Conservation (phyloP, 2,113 vertebrate genomes). For the Edolisoma coerulescens region DNA sequence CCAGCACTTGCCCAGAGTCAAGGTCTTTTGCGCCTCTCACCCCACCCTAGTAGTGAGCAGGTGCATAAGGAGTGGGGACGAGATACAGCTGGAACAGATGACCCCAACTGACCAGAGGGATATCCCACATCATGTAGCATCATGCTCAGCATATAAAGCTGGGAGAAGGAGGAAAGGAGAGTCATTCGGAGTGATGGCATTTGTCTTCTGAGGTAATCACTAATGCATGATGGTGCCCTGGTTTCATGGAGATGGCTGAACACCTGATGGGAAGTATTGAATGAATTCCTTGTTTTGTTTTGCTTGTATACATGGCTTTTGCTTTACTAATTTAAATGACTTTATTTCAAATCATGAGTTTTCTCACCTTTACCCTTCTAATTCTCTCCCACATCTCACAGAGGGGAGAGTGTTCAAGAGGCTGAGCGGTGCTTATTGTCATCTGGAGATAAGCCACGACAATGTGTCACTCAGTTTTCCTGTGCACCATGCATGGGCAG, state of each 20-base stretch:
- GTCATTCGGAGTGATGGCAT: accelerated
- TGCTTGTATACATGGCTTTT: background rate
- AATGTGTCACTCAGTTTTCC: background rate
- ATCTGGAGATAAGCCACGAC: background rate
- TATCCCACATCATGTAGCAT: background rate
- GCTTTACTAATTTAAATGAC: background rate
- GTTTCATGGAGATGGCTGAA: background rate
- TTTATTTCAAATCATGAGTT: background rate
- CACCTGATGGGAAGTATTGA: background rate
- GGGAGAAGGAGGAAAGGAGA: background rate
- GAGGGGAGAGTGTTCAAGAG: background rate
- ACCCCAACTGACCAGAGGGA: no score
- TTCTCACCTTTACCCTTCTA: background rate
- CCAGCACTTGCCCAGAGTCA: background rate
- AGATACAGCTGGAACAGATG: accelerated
- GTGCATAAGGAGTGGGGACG: background rate
- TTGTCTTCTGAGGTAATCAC: background rate
- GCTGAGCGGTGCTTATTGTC: background rate
- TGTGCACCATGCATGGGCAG: background rate
- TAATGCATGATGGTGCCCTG: accelerated
- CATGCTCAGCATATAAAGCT: background rate
- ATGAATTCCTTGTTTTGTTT: background rate
- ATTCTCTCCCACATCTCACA: background rate
- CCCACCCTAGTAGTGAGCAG: accelerated
- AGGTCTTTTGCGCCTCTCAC: background rate